These are phyloP conservation scores for Drosophila persimilis DNA, from an alignment of 1,140 invertebrate species.

Conservation along the genomic window DNA sequence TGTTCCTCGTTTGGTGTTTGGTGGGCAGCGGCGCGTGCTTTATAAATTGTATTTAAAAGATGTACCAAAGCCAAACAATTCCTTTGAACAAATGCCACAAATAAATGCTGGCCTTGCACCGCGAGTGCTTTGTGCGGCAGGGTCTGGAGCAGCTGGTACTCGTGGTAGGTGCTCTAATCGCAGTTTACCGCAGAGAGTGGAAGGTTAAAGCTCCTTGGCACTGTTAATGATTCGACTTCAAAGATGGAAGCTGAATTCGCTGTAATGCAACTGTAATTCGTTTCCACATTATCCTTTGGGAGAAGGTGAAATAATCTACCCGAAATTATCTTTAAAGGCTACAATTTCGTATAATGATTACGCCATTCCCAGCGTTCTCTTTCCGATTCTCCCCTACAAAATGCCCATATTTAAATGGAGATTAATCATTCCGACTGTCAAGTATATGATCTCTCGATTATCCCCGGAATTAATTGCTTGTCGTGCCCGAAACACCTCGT, in stretches of 20 bases:
- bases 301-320: too few species aligned
- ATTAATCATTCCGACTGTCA: too few species aligned
- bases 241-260: too few species aligned
- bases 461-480: constrained; percentile 20
- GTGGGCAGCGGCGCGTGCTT: constrained; percentile 58
- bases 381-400: too few species aligned
- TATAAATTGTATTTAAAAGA: constrained; percentile 80
- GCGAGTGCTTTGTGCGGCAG: constrained; percentile 45
- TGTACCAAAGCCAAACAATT: constrained; percentile 59
- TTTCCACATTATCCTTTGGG: too few species aligned
- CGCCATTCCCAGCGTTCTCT: too few species aligned
- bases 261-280: too few species aligned
- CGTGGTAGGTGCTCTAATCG: constrained; percentile 68
- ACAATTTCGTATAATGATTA: too few species aligned
- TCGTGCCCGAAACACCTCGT: constrained; percentile 1
- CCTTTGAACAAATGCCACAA: constrained; percentile 69
- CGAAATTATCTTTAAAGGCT: too few species aligned
- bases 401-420: too few species aligned
- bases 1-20: constrained; percentile 11
- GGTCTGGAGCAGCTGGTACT: constrained; percentile 29
- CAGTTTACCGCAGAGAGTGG: constrained; percentile 21
- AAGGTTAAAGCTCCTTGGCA: neutral
- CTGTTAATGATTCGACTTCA: too few species aligned
- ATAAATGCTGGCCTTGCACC: constrained; percentile 64
- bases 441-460: neutral